Percentiles rank a stretch among this genome's conserved stretches.
phyloP scores from a whole-genome alignment of 2,113 vertebrate species.

The Anser brachyrhynchus region DNA sequence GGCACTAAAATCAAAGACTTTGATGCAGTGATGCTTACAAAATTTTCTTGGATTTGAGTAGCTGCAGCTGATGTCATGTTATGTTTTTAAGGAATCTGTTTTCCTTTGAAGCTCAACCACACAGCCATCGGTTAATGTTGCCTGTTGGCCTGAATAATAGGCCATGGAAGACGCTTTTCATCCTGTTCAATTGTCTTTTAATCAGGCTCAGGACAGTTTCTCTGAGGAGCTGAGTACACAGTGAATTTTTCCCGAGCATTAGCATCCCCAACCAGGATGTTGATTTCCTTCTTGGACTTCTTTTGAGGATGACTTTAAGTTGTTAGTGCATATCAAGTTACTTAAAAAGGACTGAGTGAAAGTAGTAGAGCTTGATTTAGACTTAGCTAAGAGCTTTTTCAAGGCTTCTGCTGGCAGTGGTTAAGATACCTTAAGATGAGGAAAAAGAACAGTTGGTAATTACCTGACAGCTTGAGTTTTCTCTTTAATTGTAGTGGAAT shows the following conservation, averaged over 20 bases:
- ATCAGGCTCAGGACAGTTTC: not conserved
- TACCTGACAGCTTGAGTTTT: not conserved
- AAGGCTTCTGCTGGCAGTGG: not conserved
- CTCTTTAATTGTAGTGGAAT: not conserved
- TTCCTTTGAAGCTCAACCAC: not conserved
- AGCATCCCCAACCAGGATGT: not conserved
- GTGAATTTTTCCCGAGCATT: not conserved
- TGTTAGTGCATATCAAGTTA: not conserved
- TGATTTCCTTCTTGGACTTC: not conserved
- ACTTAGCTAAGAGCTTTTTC: not conserved
- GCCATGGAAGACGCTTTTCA: not conserved
- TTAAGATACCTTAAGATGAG: not conserved
- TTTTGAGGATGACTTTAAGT: not conserved
- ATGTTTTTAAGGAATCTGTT: not conserved
- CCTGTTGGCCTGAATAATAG: not conserved
- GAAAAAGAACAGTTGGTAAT: not conserved
- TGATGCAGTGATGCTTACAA: not conserved
- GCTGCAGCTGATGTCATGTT: not conserved
- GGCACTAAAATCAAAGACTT: not conserved
- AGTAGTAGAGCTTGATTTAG: not conserved
- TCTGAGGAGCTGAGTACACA: not conserved
- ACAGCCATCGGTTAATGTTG: not conserved
- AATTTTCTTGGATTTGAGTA: not conserved
- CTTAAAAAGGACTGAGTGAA: not conserved
- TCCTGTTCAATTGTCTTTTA: not conserved